phyloP scores from a whole-genome alignment of 2,888 invertebrate species.

The Callosobruchus maculatus region DNA sequence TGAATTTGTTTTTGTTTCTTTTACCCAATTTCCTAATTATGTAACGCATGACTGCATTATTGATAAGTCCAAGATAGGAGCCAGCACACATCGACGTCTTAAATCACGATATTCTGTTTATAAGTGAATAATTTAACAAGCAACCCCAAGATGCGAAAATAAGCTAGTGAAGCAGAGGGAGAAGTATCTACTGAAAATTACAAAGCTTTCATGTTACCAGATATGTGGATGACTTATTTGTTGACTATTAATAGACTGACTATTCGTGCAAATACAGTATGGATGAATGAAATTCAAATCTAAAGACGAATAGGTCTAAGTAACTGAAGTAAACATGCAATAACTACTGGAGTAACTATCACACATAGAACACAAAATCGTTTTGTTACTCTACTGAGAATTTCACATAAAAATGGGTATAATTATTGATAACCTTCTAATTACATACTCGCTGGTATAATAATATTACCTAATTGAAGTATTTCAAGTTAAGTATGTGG shows the following conservation, averaged over 20 bases:
- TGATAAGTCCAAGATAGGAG: too few relatives aligned
- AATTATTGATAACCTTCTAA: background rate
- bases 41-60: too few relatives aligned
- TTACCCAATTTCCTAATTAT: too few relatives aligned
- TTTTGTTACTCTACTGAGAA: background rate
- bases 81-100: too few relatives aligned
- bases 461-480: background rate
- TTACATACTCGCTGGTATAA: background rate
- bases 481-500: background rate
- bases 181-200: too few relatives aligned
- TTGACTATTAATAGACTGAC: background rate
- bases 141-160: too few relatives aligned
- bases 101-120: too few relatives aligned
- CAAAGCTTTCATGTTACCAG: background rate
- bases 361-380: background rate
- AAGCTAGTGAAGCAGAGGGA: too few relatives aligned
- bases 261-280: background rate
- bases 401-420: background rate
- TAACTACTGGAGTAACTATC: background rate
- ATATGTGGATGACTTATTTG: background rate
- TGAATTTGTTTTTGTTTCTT: too few relatives aligned
- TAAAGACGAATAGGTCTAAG: too few relatives aligned
- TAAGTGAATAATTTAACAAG: too few relatives aligned
- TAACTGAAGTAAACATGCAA: background rate
- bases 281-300: too few relatives aligned